phyloP scores from a whole-genome alignment of 2,113 vertebrate genomes.

The Pangasianodon gigas region DNA sequence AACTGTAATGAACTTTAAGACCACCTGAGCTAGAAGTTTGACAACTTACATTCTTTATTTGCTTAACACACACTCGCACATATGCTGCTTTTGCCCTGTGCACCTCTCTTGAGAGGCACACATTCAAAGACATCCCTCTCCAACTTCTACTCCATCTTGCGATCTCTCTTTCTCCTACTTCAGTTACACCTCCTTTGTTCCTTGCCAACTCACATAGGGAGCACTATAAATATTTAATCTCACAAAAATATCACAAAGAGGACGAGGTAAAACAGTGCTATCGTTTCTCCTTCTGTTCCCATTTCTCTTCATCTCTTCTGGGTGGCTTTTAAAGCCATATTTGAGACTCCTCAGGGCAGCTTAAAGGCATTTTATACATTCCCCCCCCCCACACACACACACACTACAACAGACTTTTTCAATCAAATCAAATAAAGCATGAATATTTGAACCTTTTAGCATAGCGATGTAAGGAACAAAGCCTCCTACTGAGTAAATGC shows the following conservation, averaged over 20 bases:
- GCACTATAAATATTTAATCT: conserved; percentile 56
- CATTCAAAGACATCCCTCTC: conserved; percentile 35
- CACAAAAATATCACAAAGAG: conserved; percentile 47
- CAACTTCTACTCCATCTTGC: not conserved
- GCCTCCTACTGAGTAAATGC: not conserved
- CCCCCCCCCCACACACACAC: not conserved
- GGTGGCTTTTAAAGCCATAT: not conserved
- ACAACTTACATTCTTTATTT: not conserved
- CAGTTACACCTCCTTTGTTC: conserved; percentile 29
- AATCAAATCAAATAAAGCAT: conserved; percentile 56
- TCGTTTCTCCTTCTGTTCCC: not conserved
- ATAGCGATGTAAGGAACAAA: conserved; percentile 19
- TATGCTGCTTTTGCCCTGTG: conserved; percentile 6
- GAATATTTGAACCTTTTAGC: conserved; percentile 52
- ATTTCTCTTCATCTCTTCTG: not conserved
- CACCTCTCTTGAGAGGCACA: conserved; percentile 37
- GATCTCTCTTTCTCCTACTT: conserved; percentile 38
- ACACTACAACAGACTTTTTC: conserved; percentile 27
- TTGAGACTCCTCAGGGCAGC: not conserved
- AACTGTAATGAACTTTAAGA: conserved; percentile 33
- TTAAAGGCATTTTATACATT: conserved; percentile 9
- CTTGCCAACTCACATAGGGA: conserved; percentile 10
- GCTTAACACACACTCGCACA: conserved; percentile 9
- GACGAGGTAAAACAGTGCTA: conserved; percentile 8
- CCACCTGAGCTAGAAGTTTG: not conserved